Evolutionary conservation across 2,797 vertebrate species (phyloP), one percentile per base, ranked within the genome.

Genomic region (Caiman crocodilus): DNA sequence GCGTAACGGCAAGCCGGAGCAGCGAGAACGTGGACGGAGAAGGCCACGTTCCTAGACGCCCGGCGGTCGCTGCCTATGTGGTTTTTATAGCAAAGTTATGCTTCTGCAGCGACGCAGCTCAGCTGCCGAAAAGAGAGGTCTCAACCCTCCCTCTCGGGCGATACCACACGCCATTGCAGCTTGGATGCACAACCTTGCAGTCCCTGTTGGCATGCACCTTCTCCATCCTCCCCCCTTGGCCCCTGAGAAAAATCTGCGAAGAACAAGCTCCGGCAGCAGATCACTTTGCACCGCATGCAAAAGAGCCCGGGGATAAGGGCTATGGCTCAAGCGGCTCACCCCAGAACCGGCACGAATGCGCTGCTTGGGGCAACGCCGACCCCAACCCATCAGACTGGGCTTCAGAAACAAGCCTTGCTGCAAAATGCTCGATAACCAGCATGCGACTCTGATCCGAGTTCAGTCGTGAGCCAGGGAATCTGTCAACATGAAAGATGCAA

Each of bases 41-140:
- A 5, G 55, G 4, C 42, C 84, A n/a, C n/a, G n/a, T 93, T 85
- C 91, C 93, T 92, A 50, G 2, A 94, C 76, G 90, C 79, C 63
- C 35, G 1, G 30, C 82, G 91, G 88, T 63, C 91, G 76, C 75
- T 3, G 58, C 82, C 64, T 56, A 81, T 30, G 28, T 17, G 84
- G 59, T 88, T 85, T 82, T 80, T 67, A 50, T 4, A 82, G 75
- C 20, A 15, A 57, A 23, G 71, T 28, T 0, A 1, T 6, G 32
- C 50, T 83, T 63, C 57, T 80, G 60, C 23, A 61, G 65, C 7
- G n/a, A 20, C 1, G 0, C 0, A 60, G 35, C 10, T 35, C 0
- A 1, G 26, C 4, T 73, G 20, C 50, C 58, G 42, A 58, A 55
- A 26, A 35, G 20, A 0, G 11, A 23, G 30, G 14, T 3, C n/a